phyloP scores from a whole-genome alignment of 2,797 vertebrate species.

The Podargus strigoides region DNA sequence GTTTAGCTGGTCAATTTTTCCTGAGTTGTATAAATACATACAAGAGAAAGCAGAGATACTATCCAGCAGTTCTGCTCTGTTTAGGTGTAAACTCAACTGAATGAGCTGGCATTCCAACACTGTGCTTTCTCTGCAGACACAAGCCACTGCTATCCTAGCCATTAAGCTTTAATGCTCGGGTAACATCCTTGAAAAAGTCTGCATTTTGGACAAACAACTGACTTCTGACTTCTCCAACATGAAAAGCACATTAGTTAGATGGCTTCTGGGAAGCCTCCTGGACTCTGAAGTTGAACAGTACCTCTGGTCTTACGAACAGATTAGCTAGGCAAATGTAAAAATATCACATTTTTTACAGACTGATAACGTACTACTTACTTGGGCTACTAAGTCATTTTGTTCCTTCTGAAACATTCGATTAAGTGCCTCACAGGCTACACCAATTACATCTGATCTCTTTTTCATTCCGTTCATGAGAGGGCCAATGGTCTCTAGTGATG shows the following conservation, averaged over 20 bases:
- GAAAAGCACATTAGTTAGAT: neutral
- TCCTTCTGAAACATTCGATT: conserved; percentile 99
- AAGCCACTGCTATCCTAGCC: neutral
- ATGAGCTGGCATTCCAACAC: neutral
- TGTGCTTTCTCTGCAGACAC: neutral
- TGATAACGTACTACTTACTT: conserved; percentile 74
- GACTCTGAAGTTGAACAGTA: neutral
- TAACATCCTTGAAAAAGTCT: neutral
- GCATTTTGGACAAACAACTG: neutral
- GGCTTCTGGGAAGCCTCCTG: neutral
- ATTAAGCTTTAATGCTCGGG: neutral
- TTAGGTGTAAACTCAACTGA: neutral
- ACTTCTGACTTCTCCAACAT: neutral
- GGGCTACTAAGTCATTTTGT: conserved; percentile 92
- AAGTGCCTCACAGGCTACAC: conserved; percentile 93
- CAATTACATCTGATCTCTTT: conserved; percentile 85
- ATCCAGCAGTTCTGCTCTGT: neutral
- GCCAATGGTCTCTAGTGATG: conserved; percentile 90
- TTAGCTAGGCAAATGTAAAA: neutral
- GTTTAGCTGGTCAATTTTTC: neutral
- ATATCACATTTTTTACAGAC: neutral
- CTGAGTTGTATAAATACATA: neutral
- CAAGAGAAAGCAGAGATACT: neutral
- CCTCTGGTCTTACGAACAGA: neutral
- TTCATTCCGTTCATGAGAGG: conserved; percentile 96